Evolutionary conservation across 2,113 vertebrate species (phyloP), one percentile per base, ranked within the genome.

Genomic region (Camelus dromedarius): DNA sequence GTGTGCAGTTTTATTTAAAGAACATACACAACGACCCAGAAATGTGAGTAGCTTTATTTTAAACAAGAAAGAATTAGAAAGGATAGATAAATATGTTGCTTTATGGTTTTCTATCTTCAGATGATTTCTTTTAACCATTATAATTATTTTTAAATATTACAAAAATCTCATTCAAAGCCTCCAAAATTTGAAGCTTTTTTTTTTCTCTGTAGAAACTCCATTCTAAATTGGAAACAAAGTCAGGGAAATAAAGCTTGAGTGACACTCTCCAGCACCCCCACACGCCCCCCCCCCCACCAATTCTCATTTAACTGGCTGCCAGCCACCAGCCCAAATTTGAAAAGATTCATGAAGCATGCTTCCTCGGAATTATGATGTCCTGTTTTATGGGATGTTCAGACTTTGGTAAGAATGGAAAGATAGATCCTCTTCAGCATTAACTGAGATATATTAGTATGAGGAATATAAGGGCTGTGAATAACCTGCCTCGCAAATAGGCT

Each of bases 401-500:
- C 10, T 66, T 46, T 72, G 73, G 62, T 91, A 93, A 94, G 62
- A 96, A 79, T 81, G 70, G 64, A 83, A 86, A 87, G 88, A 91
- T 50, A 85, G 26, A 54, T 83, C 60, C 62, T 62, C 28, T 83
- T 0, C 0, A 52, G 48, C 82, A 95, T 93, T 92, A 80, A 60
- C 69, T 93, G 93, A 96, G 82, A 96, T 95, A 48, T 93, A 69
- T 82, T 93, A 86, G 42, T 52, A 89, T 79, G 80, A 97, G 70
- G 85, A 69, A 62, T 94, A 32, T 76, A 97, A 98, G 91, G 86
- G 28, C 80, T 94, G 50, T 94, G 96, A 97, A 97, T 96, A 97
- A 97, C 69, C 93, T 94, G 6, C 50, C 52, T 96, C 50, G 70
- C 72, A 96, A 97, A 97, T 54, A 93, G 72, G 54, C 84, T 96